phyloP scores from a whole-genome alignment of 2,113 vertebrate genomes.

The Daubentonia madagascariensis region DNA sequence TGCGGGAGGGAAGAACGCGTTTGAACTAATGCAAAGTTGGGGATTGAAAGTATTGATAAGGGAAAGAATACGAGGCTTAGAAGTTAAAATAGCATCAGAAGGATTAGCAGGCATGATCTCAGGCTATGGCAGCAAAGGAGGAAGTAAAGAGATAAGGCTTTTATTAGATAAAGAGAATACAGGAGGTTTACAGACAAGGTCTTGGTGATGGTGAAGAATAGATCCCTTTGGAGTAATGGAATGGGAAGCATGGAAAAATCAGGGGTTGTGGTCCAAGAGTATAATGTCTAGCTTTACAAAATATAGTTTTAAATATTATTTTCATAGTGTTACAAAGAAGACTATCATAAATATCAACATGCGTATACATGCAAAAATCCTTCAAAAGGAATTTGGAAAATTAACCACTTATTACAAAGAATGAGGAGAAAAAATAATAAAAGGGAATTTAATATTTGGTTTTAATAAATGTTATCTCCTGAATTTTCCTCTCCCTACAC shows the following conservation, averaged over 20 bases:
- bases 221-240: neutral
- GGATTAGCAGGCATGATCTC: neutral
- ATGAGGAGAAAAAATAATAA: neutral
- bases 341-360: neutral
- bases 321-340: neutral
- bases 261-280: neutral
- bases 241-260: neutral
- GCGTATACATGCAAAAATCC: neutral
- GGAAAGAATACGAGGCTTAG: neutral
- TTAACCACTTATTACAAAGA: neutral
- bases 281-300: neutral
- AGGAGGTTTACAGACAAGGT: neutral
- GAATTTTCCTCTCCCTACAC: conserved; percentile 43
- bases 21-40: neutral
- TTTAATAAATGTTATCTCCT: conserved; percentile 22
- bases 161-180: neutral
- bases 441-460: neutral
- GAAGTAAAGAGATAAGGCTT: neutral
- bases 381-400: conserved; percentile 7
- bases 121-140: neutral
- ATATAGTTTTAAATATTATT: conserved; percentile 14
- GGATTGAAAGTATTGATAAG: neutral
- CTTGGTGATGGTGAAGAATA: neutral
- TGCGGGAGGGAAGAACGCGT: neutral
- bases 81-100: neutral